Evolutionary conservation across 2,113 vertebrate species (phyloP), one percentile per base, ranked within the genome.

Genomic region (Todiramphus saurophagus): DNA sequence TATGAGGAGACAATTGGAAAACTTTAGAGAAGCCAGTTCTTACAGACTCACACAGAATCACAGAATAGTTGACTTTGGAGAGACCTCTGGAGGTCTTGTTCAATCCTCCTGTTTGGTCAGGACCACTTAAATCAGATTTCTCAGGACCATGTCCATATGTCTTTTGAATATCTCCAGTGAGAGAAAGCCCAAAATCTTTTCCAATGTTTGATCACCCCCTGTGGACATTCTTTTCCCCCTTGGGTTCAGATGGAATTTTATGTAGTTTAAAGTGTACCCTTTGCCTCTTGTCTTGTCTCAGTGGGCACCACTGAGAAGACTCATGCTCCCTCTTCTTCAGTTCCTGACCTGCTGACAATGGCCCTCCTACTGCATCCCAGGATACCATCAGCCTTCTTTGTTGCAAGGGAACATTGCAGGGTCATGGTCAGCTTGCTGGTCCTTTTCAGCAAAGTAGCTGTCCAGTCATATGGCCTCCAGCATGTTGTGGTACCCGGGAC

Each of bases 201-300:
- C 14, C 48, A 69, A 25, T 5, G 16, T 62, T 76, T 83, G 19
- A 20, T 48, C 48, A 70, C 12, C 13, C 20, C 35, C 55, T 39
- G 48, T 16, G 28, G 17, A 48, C 9, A 5, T 10, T 16, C 27
- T 56, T 24, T 28, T 1, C 0, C 7, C 12, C 6, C 28, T 39
- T 48, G 37, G 37, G 17, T 23, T 44, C 31, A 51, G 25, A 43
- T 37, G 27, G 63, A 51, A 27, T 77, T 51, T 35, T 31, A 35
- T 11, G 5, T 27, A 25, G 25, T 69, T 87, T 43, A 60, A 37
- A 46, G 23, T 63, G 18, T 2, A 2, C 11, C 48, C 33, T 63
- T 79, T 39, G 9, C 51, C 37, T 69, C 25, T 51, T 77, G 44
- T 11, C 55, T 11, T 77, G 55, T 11, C 46, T 11, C 48, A 33